These are phyloP conservation scores for Phenganax subtilis DNA, from an alignment of 92 coral and sea anemone species.

Conservation along the genomic window DNA sequence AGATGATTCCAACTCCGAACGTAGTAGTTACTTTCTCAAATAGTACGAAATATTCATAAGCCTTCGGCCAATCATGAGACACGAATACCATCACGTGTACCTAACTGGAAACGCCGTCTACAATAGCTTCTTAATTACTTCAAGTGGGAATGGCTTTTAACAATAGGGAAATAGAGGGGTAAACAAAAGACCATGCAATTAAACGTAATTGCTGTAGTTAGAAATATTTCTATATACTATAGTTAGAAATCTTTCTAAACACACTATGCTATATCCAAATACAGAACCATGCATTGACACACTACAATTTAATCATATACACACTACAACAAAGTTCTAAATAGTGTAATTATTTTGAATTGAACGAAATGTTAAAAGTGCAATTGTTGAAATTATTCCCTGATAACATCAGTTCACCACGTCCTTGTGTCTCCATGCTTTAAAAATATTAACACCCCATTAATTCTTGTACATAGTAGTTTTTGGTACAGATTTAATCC, in stretches of 20 bases:
- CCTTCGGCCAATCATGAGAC: background rate
- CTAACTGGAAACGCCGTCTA: background rate
- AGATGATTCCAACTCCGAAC: too few species aligned
- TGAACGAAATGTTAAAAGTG: too few species aligned
- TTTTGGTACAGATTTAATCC: background rate
- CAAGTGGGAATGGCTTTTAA: constrained; percentile 2
- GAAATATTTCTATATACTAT: constrained; percentile 3
- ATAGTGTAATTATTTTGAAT: too few species aligned
- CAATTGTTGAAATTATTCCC: too few species aligned
- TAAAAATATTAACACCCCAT: background rate
- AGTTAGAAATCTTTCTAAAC: background rate
- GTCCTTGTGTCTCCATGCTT: background rate
- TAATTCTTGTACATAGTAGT: background rate
- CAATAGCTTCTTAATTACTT: background rate
- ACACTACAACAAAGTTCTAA: too few species aligned
- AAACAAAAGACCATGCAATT: background rate
- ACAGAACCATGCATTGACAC: constrained; percentile 2
- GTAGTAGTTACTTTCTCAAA: background rate
- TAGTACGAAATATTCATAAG: background rate
- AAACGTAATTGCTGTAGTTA: background rate
- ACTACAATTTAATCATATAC: background rate
- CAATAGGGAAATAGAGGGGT: background rate
- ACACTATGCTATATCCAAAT: too few species aligned
- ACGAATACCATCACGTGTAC: background rate
- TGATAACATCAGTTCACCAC: too few species aligned